Evolutionary conservation across 1,140 invertebrate genomes (phyloP), one percentile per base, ranked within the genome.

Genomic region (Aporrectodea caliginosa): DNA sequence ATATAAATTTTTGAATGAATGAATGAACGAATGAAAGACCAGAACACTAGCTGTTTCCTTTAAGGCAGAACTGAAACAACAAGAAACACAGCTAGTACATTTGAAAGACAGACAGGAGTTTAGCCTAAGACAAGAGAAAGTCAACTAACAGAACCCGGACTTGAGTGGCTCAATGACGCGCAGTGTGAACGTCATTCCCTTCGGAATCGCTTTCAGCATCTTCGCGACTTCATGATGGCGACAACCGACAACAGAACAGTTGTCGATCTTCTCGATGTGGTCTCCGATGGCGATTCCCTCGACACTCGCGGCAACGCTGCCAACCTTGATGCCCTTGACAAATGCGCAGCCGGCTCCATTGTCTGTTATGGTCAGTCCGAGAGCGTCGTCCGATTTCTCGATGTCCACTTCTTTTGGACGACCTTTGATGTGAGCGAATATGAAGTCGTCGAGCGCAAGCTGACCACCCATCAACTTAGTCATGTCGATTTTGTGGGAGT

Each of bases 401-500:
- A 99, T 91, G 89, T 98, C 95, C 58, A 99, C 92, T 90, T 98
- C 96, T 88, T 99, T 98, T 22, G 94, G 92, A 82, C 93, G 92
- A 16, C 97, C 97, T 92, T 95, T 97, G 86, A 93, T 91, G 88
- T 99, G 97, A 82, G 95, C 97, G 88, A 98, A 99, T 89, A 99
- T 98, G 85, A 99, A 98, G 88, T 99, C 97, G 86, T 98, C 95
- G 83, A 98, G 90, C 35, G 95, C 96, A 82, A 99, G 97, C 90
- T 98, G 96, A 22, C 95, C 94, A 2, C 95, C 96, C 34, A 99
- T 90, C 34, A 99, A 89, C 85, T 94, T 93, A 34, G 92, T 92
- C 97, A 99, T 98, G 84, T 99, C 96, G 32, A 96, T 92, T 90
- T 98, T 98, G 88, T 97, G 95, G 68, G 97, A 98, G 87, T 99